A percentile compares a stretch with the other conserved stretches of the same genome.
These are phyloP conservation scores for Acanthaster planci DNA, from an alignment of 35 echinoderm and acorn worm species.

Conservation along the genomic window DNA sequence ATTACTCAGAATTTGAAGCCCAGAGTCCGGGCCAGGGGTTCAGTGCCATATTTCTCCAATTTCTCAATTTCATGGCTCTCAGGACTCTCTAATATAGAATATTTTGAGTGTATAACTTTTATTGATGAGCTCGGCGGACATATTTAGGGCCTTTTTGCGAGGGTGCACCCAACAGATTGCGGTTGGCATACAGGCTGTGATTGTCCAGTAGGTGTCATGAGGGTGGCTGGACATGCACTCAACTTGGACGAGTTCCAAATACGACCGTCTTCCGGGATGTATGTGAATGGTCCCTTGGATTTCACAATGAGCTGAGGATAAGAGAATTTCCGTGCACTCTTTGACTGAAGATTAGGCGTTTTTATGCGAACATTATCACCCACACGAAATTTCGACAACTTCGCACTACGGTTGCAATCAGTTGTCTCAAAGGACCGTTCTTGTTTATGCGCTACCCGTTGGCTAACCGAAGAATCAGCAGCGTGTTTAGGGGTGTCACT, in stretches of 20 bases:
- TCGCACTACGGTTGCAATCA: constrained; percentile 6
- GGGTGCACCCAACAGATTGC: not conserved
- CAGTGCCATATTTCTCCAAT: too few species aligned
- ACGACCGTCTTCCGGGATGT: not conserved
- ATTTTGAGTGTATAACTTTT: too few species aligned
- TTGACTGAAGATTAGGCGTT: constrained; percentile 4
- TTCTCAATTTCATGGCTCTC: too few species aligned
- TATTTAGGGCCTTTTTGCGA: not conserved
- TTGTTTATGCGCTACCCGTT: not conserved
- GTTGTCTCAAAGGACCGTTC: not conserved
- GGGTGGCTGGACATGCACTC: not conserved
- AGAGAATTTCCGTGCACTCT: not conserved
- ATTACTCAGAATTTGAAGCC: not conserved
- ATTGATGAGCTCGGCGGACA: too few species aligned
- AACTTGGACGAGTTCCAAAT: not conserved
- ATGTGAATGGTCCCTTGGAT: not conserved
- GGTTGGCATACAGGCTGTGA: too few species aligned
- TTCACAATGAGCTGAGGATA: not conserved
- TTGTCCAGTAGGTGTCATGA: not conserved
- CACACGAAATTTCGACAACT: constrained; percentile 15
- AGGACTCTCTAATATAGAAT: too few species aligned
- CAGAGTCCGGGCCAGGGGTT: too few species aligned
- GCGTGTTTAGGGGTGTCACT: not conserved
- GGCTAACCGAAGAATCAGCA: too few species aligned
- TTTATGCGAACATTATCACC: constrained; percentile 23